phyloP scores from a whole-genome alignment of 2,888 invertebrate genomes.

The Tipula vernalis region DNA sequence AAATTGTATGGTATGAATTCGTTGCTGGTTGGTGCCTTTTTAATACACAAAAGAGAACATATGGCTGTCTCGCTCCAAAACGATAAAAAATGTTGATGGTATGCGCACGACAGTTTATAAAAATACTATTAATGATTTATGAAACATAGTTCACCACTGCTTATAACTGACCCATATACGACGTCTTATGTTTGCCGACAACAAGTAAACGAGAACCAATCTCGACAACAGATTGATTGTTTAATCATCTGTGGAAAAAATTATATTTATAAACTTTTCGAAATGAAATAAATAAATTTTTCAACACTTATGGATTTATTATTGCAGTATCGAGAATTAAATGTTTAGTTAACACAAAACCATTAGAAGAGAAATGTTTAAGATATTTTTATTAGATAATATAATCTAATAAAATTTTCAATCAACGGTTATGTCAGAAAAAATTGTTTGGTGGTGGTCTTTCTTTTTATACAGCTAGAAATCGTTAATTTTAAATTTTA shows the following conservation, averaged over 20 bases:
- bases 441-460: background rate
- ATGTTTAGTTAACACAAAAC: background rate
- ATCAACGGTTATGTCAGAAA: background rate
- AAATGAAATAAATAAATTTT: background rate
- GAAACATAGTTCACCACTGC: background rate
- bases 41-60: background rate
- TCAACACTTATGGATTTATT: background rate
- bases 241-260: background rate
- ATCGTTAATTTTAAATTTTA: background rate
- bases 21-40: background rate
- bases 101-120: background rate
- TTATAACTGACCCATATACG: background rate
- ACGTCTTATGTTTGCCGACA: background rate
- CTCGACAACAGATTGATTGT: background rate
- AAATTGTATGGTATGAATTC: background rate
- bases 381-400: background rate
- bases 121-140: background rate
- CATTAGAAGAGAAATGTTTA: background rate
- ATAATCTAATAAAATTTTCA: background rate
- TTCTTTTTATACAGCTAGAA: background rate
- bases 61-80: background rate
- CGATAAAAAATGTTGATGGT: background rate
- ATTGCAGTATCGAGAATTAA: background rate
- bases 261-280: background rate
- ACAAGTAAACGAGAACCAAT: background rate